These are phyloP conservation scores for Hassar affinis DNA, from an alignment of 2,113 vertebrate genomes.

Conservation along the genomic window DNA sequence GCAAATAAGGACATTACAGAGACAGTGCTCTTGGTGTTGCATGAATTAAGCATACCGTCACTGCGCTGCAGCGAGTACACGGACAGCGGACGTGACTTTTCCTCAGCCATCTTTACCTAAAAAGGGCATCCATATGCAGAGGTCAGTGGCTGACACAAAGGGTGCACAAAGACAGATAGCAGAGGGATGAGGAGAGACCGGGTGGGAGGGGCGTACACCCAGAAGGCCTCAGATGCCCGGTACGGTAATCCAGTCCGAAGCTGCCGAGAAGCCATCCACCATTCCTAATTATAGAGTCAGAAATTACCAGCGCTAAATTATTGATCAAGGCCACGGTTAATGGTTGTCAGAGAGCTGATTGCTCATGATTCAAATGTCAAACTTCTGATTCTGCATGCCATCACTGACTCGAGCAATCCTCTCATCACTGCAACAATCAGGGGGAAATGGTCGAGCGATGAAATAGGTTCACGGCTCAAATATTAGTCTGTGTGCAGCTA, in stretches of 20 bases:
- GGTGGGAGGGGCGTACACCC: slow-evolving; percentile 2
- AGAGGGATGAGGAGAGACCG: slow-evolving; percentile 17
- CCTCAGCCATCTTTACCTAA: slow-evolving; percentile 26
- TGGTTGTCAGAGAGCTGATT: slow-evolving; percentile 50
- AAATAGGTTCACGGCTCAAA: background rate
- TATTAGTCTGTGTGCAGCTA: background rate
- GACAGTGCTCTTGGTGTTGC: background rate
- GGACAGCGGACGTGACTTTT: slow-evolving; percentile 3
- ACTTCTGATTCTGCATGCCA: slow-evolving; percentile 34
- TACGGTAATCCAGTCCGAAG: slow-evolving; percentile 8
- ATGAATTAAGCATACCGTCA: background rate
- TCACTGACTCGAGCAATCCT: slow-evolving; percentile 18
- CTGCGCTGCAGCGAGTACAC: background rate
- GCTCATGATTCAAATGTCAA: slow-evolving; percentile 48
- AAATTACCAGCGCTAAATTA: slow-evolving; percentile 60
- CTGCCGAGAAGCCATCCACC: slow-evolving; percentile 47
- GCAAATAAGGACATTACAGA: background rate
- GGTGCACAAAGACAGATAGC: background rate
- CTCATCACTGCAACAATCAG: slow-evolving; percentile 23
- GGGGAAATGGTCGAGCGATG: background rate
- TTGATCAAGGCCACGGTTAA: slow-evolving; percentile 53
- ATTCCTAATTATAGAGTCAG: slow-evolving; percentile 58
- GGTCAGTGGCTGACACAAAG: background rate
- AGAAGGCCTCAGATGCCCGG: slow-evolving; percentile 21
- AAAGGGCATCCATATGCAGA: background rate